phyloP scores from a whole-genome alignment of 2,888 invertebrate species.

The Cloeon dipterum region DNA sequence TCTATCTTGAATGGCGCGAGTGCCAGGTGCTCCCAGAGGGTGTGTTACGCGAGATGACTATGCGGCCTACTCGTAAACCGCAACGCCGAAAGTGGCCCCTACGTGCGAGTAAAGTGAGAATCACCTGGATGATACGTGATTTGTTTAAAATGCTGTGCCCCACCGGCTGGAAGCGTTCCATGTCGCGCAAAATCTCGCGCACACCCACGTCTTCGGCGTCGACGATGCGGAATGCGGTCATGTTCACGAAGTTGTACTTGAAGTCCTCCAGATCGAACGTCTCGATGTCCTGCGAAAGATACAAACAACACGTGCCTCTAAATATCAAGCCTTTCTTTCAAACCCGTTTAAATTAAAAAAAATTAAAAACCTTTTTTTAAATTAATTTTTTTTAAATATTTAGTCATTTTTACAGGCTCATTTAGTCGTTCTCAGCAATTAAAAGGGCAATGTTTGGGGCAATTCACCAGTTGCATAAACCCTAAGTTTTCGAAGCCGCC shows the following conservation, averaged over 20 bases:
- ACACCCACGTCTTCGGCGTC: constrained; percentile 41
- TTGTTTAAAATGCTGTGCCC: constrained; percentile 23
- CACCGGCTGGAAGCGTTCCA: constrained; percentile 37
- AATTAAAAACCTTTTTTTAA: neutral
- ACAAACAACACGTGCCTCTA: no score
- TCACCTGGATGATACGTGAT: constrained; percentile 25
- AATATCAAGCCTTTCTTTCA: neutral
- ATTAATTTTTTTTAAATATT: neutral
- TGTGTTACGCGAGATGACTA: neutral
- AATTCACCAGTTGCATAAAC: no score
- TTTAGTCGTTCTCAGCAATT: no score
- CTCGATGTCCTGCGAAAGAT: constrained; percentile 28
- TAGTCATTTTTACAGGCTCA: no score
- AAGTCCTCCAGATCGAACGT: constrained; percentile 44
- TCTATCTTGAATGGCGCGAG: neutral
- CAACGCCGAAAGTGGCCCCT: neutral
- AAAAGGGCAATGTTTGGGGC: no score
- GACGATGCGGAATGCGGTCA: constrained; percentile 51
- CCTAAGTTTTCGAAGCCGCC: no score
- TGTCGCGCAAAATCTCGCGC: constrained; percentile 40
- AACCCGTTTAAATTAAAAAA: neutral
- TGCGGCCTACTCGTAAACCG: neutral
- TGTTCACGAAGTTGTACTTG: constrained; percentile 52
- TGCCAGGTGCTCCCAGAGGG: neutral
- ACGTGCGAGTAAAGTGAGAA: neutral